Conservation (phyloP, 2,797 vertebrate species). For the Macrochelys suwanniensis region DNA sequence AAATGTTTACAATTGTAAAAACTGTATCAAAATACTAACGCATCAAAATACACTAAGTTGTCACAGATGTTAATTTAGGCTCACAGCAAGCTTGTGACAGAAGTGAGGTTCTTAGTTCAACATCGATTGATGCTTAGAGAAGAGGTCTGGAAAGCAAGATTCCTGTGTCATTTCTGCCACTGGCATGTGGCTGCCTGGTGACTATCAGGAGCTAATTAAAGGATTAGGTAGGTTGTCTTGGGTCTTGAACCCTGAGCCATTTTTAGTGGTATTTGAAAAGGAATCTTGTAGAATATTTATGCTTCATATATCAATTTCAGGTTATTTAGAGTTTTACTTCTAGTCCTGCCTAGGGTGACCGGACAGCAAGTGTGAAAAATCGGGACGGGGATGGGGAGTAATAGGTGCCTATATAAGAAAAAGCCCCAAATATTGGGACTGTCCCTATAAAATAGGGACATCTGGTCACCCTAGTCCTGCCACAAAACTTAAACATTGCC, state of each 20-base stretch:
- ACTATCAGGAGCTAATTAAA: background rate
- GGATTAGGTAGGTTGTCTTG: background rate
- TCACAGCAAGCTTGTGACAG: background rate
- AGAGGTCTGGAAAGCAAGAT: background rate
- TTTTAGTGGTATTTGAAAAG: background rate
- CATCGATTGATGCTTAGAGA: background rate
- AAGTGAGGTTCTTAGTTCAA: background rate
- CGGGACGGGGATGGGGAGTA: too few species aligned
- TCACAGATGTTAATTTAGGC: background rate
- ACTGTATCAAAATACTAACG: background rate
- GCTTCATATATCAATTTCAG: background rate
- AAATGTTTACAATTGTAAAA: background rate
- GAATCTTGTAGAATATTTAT: background rate
- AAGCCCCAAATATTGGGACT: too few species aligned
- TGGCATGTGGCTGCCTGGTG: background rate
- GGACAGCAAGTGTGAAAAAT: too few species aligned
- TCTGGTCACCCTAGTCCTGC: background rate
- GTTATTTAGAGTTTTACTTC: background rate
- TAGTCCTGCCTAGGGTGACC: background rate
- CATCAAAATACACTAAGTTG: background rate
- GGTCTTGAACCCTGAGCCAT: background rate
- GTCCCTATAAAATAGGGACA: too few species aligned
- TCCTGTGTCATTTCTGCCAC: background rate
- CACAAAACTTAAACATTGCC: fast-evolving
- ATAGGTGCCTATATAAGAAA: too few species aligned